Base-by-base conservation (phyloP, 2,797 vertebrate genomes). In the Hoplostethus atlanticus region DNA sequence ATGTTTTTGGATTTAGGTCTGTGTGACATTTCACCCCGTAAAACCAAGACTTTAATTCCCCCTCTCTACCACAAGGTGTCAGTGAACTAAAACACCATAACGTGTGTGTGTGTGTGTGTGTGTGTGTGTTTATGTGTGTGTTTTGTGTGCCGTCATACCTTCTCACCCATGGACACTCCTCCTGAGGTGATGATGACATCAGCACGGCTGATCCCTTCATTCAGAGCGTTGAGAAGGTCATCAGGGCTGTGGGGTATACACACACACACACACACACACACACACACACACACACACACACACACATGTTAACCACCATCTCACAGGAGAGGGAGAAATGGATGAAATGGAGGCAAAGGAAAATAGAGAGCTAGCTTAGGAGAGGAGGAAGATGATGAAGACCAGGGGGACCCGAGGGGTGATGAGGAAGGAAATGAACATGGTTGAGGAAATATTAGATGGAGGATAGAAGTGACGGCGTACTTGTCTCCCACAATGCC, bases 161-260 rank as follows among this genome's bases (percentile, higher is more conserved):
- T 99, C 93, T 99, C 98, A 77, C 98, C 98, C 98, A 99, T 99
- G 73, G 98, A 99, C 79, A 99, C 98, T 47, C 98, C 98, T 90
- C 98, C 98, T 92, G 98, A 99, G 85, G 98, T 99, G 94, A 99
- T 99, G 94, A 99, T 99, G 95, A 99, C 97, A 93, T 99, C 98
- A 91, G 98, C 98, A 87, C 96, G 98, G 91, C 96, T 98, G 93
- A 99, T 99, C 89, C 98, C 98, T 93, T 99, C 98, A 91, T 99
- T 99, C 94, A 99, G 95, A 93, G 98, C 98, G 87, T 97, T 98
- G 93, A 99, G 95, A 94, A 99, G 96, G 93, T 99, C 98, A 93
- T 99, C 98, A 80, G 98, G 98, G 94, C 98, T 99, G 94, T 57
- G 65, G 77, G 70, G 71, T 44, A 68, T 1, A 52, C 1, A 78